Percentiles rank a stretch among this genome's conserved stretches.
Evolutionary conservation across 2,797 vertebrate genomes (phyloP).

Genomic region (Microhierax caerulescens): DNA sequence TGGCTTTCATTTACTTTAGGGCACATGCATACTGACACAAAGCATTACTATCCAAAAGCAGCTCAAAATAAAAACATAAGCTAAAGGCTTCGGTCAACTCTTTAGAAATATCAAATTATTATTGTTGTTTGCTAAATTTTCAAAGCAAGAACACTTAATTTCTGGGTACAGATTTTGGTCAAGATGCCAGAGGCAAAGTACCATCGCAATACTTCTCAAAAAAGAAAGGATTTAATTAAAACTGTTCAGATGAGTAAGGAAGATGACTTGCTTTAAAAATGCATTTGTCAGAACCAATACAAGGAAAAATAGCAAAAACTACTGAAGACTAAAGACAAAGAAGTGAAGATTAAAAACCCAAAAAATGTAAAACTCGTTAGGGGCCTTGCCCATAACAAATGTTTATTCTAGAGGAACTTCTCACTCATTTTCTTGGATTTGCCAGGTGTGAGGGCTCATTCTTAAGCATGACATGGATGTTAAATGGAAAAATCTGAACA

Average conservation of each 20-base stretch:
- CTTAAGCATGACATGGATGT: background rate
- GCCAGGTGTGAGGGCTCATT: background rate
- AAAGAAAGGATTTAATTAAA: background rate
- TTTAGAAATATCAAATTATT: background rate
- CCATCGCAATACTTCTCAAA: background rate
- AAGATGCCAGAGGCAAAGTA: background rate
- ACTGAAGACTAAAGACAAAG: background rate
- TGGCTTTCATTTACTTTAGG: background rate
- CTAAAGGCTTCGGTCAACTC: background rate
- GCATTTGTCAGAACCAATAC: background rate
- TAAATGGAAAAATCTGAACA: background rate
- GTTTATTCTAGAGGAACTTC: background rate
- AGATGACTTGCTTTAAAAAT: background rate
- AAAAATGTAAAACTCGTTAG: background rate
- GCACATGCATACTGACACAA: background rate
- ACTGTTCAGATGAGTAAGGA: background rate
- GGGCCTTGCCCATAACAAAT: background rate
- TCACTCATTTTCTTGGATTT: background rate
- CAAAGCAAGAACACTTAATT: background rate
- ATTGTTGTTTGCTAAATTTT: background rate
- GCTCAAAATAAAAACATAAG: background rate
- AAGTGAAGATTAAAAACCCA: background rate
- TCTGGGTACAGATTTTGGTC: background rate
- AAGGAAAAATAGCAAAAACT: background rate
- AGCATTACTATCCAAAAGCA: background rate